Evolutionary conservation across 1,140 invertebrate species (phyloP), one percentile per base, ranked within the genome.

Genomic region (Meloidogyne floridensis): DNA sequence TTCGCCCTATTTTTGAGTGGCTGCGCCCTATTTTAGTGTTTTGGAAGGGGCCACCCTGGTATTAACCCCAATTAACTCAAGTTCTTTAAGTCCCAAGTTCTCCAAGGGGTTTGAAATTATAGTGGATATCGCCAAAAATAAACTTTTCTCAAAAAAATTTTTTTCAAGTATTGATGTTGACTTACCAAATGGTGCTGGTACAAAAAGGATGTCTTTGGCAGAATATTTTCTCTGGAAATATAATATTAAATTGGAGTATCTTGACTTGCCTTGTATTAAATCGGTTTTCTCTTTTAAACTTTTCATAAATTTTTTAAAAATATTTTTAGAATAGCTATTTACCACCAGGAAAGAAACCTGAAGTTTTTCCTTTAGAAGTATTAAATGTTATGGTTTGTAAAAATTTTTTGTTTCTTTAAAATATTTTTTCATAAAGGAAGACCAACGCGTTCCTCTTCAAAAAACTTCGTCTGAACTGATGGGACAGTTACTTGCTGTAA

Each of bases 321-420:
- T 6, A 18, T 47, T 6, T 77, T 77, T 10, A 79, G 77, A 84
- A 83, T 51, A 15, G 11, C n/a, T 70, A 42, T 53, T 18, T 83
- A 10, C 81, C 72, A 1, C 73, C 65, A 15, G 82, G 81, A 6
- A 84, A 53, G 47, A 75, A 70, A 13, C 8, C 74, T 10, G 82
- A 83, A 75, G 42, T 83, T 51, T 83, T 83, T 74, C 81, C 82
- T 1, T 72, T 83, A n/a, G 82, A 83, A 47, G 47, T 80, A 43
- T 72, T 83, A 10, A 65, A 32, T 42, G 75, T 83, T 72, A 83
- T 83, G 82, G 81, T 74, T 32, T 78, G 10, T 71, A 15, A n/a
- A 13, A 9, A 54, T 10, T 42, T 15, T 2, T 54, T 18, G 15
- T 32, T 42, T 11, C 15, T 47, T 13, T 59, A 15, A 6, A n/a